Evolutionary conservation across 2,888 invertebrate genomes (phyloP).

Genomic region (Steinernema scapterisci): DNA sequence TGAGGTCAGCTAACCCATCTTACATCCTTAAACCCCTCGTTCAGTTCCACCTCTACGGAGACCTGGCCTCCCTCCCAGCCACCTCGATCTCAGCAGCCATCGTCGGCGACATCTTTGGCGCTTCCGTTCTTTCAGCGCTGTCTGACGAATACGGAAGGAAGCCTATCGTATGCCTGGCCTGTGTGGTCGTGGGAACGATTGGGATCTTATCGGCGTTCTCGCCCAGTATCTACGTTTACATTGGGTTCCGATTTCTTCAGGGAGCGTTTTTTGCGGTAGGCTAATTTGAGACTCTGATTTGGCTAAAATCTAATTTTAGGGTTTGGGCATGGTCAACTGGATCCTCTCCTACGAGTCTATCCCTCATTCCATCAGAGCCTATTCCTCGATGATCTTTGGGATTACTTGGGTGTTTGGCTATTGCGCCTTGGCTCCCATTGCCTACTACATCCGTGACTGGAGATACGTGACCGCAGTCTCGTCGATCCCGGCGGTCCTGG

Average conservation of each 20-base stretch:
- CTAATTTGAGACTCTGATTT: neutral
- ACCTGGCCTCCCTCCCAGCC: conserved; percentile 12
- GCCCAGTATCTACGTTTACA: conserved; percentile 77
- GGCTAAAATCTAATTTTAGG: conserved; percentile 38
- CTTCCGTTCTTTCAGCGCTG: conserved; percentile 32
- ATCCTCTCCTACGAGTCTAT: conserved; percentile 59
- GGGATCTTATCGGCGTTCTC: conserved; percentile 76
- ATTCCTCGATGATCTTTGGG: conserved; percentile 57
- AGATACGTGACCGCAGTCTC: conserved; percentile 46
- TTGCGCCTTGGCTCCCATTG: conserved; percentile 49
- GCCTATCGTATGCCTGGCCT: conserved; percentile 45
- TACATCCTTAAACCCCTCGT: too few species aligned
- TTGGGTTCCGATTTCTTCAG: conserved; percentile 75
- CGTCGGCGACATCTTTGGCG: conserved; percentile 41
- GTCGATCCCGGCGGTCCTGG: conserved; percentile 41
- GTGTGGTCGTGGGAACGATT: conserved; percentile 69
- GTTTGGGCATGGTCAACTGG: conserved; percentile 48
- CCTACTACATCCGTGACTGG: conserved; percentile 50
- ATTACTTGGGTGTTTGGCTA: conserved; percentile 56
- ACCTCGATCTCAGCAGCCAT: conserved; percentile 40
- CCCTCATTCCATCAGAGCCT: conserved; percentile 54
- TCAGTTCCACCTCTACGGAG: neutral
- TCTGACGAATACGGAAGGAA: conserved; percentile 40
- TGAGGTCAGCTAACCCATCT: neutral
- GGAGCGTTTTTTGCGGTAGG: conserved; percentile 78